Evolutionary conservation across 1,140 invertebrate species (phyloP).

Genomic region (Lineus longissimus): DNA sequence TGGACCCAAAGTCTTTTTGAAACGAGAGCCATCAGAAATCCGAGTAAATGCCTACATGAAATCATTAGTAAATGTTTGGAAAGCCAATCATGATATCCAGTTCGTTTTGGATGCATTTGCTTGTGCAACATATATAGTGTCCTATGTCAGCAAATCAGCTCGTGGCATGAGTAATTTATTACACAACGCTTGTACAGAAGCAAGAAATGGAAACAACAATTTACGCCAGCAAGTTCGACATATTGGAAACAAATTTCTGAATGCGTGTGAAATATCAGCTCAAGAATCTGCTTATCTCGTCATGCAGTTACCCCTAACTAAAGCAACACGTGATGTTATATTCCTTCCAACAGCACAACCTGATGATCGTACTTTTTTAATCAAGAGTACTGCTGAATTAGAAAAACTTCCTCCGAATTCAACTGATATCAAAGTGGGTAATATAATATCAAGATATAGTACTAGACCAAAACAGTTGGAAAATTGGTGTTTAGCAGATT

Average conservation of each 20-base stretch:
- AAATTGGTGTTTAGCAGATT: slow-evolving; percentile 4
- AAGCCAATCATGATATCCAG: slow-evolving; percentile 23
- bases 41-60: slow-evolving; percentile 15
- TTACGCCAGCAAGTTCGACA: slow-evolving; percentile 11
- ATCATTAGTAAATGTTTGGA: slow-evolving; percentile 11
- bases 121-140: slow-evolving; percentile 16
- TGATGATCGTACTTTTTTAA: neutral
- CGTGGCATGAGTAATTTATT: slow-evolving; percentile 13
- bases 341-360: slow-evolving; percentile 1
- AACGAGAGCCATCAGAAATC: slow-evolving; percentile 10
- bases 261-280: slow-evolving; percentile 17
- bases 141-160: slow-evolving; percentile 16
- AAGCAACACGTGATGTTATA: neutral
- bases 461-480: neutral
- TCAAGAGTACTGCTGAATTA: neutral
- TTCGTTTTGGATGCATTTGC: slow-evolving; percentile 16
- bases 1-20: slow-evolving; percentile 1
- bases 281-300: slow-evolving; percentile 17
- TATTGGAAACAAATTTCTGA: slow-evolving; percentile 15
- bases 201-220: slow-evolving; percentile 16
- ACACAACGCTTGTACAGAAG: slow-evolving; percentile 12
- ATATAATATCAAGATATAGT: neutral
- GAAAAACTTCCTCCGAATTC: neutral
- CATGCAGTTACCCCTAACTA: neutral
- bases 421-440: neutral